phyloP scores from a whole-genome alignment of 2,888 invertebrate genomes.

The Dasysyrphus albostriatus region DNA sequence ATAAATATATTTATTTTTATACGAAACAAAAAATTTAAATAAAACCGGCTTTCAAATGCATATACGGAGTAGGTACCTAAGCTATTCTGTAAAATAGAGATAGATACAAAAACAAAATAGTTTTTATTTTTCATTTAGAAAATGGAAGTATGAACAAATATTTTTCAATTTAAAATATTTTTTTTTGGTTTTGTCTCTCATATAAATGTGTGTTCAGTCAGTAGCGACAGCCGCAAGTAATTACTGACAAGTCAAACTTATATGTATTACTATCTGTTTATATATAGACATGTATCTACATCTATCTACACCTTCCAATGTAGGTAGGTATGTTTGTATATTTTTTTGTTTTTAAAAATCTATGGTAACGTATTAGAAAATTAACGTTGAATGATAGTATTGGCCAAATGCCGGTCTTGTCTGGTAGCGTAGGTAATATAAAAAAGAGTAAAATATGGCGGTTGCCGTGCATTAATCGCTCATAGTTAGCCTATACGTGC shows the following conservation, averaged over 20 bases:
- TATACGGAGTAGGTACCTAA: neutral
- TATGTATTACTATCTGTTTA: neutral
- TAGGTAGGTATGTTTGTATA: neutral
- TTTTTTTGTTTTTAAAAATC: conserved; percentile 19
- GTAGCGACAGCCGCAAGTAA: conserved; percentile 55
- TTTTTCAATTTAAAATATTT: conserved; percentile 54
- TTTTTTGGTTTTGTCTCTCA: conserved; percentile 26
- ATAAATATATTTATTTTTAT: neutral
- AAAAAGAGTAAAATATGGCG: conserved; percentile 48
- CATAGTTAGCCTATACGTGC: conserved; percentile 61
- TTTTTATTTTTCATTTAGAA: conserved; percentile 43
- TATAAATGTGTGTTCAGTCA: conserved; percentile 11
- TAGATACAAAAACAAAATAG: neutral
- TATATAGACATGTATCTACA: conserved; percentile 10
- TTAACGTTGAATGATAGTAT: conserved; percentile 30
- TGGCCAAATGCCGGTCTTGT: conserved; percentile 38
- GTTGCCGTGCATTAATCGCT: conserved; percentile 65
- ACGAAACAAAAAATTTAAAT: neutral
- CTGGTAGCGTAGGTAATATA: neutral
- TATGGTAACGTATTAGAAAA: conserved; percentile 48
- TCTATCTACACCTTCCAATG: neutral
- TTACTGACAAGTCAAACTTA: conserved; percentile 67
- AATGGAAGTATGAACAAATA: conserved; percentile 43
- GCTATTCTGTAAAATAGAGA: conserved; percentile 5
- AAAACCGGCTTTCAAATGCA: conserved; percentile 38